These are phyloP conservation scores for Anticlea derivata DNA, from an alignment of 2,888 invertebrate species.

Conservation along the genomic window DNA sequence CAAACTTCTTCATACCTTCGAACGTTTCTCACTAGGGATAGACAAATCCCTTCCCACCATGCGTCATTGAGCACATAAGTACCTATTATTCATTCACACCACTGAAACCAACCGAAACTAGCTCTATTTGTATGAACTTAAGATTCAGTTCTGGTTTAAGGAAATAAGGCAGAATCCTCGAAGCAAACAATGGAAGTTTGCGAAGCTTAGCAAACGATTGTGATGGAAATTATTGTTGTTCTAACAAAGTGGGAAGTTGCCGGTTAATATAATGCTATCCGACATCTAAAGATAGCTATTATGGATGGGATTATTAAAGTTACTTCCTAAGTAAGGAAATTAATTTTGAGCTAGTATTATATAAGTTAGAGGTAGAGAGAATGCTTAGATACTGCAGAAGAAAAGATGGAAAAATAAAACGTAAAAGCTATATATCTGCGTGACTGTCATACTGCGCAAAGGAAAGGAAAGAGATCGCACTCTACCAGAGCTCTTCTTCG, in stretches of 20 bases:
- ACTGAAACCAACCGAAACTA: conserved; percentile 10
- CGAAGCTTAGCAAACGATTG: conserved; percentile 34
- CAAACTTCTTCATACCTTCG: conserved; percentile 50
- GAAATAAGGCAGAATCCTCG: not conserved
- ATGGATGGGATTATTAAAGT: conserved; percentile 16
- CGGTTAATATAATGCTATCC: conserved; percentile 1
- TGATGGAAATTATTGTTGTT: conserved; percentile 43
- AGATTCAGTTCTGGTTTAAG: conserved; percentile 16
- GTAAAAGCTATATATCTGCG: too few relatives aligned
- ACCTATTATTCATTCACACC: conserved; percentile 20
- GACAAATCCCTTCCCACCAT: conserved; percentile 40
- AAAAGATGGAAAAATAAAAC: not conserved
- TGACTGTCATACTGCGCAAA: too few relatives aligned
- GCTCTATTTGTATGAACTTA: conserved; percentile 13
- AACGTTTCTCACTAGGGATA: conserved; percentile 37
- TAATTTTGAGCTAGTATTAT: conserved; percentile 8
- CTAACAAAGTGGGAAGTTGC: conserved; percentile 35
- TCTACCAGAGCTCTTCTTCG: too few relatives aligned
- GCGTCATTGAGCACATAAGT: conserved; percentile 37
- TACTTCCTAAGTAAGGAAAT: conserved; percentile 10
- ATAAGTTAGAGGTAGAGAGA: not conserved
- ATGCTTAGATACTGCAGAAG: not conserved
- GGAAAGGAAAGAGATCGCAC: too few relatives aligned
- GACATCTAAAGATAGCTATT: conserved; percentile 13
- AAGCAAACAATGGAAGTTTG: conserved; percentile 23